Conservation (phyloP, 92 coral and sea anemone species). For the Metridium senile region DNA sequence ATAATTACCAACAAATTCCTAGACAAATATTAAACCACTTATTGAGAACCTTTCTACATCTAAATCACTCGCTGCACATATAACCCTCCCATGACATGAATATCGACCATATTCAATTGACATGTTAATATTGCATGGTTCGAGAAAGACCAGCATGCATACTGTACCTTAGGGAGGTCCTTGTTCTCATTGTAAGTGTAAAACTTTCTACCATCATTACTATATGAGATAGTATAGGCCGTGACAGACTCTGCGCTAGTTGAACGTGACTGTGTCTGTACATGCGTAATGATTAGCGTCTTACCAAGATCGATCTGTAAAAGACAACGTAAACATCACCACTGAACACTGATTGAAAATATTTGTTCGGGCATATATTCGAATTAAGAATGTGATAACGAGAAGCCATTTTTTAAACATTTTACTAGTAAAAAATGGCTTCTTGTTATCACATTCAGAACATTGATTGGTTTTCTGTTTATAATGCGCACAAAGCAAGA, state of each 20-base stretch:
- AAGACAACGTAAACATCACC: background rate
- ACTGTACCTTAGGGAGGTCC: slow-evolving; percentile 5
- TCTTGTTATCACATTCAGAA: too few species aligned
- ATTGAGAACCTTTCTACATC: too few species aligned
- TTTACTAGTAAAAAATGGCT: too few species aligned
- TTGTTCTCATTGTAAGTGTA: slow-evolving; percentile 27
- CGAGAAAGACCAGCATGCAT: too few species aligned
- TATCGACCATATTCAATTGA: too few species aligned
- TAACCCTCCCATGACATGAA: too few species aligned
- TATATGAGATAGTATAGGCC: slow-evolving; percentile 33
- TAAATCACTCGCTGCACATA: too few species aligned
- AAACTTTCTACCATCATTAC: slow-evolving; percentile 27
- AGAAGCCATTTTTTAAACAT: too few species aligned
- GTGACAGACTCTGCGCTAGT: slow-evolving; percentile 22
- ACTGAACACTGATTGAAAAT: background rate
- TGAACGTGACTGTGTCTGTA: slow-evolving; percentile 34
- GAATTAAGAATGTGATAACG: too few species aligned
- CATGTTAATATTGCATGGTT: too few species aligned
- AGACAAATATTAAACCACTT: background rate
- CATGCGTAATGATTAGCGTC: slow-evolving; percentile 25
- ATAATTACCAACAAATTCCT: slow-evolving; percentile 41
- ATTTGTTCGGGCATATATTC: too few species aligned
- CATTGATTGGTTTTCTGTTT: too few species aligned
- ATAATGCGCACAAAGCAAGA: background rate
- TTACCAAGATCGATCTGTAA: slow-evolving; percentile 38